Percentiles rank a stretch among this genome's conserved stretches.
Evolutionary conservation across 2,888 invertebrate species (phyloP).

Genomic region (Deroplatys truncata): DNA sequence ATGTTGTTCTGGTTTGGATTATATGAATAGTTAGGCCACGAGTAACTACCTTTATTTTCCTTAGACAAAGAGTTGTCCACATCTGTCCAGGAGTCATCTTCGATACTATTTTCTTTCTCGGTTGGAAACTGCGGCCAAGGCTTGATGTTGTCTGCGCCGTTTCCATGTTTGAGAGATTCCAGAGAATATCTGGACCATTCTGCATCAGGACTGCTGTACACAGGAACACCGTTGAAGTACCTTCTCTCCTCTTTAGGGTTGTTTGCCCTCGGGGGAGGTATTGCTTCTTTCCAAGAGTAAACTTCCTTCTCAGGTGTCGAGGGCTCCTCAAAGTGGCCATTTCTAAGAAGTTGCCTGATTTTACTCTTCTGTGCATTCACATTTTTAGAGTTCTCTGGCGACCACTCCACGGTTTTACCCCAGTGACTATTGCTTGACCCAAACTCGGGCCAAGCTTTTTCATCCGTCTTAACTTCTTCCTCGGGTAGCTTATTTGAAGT

Average conservation of each 20-base stretch:
- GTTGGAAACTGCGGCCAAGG: neutral
- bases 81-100: neutral
- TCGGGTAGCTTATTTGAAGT: neutral
- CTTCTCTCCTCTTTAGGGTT: constrained; percentile 12
- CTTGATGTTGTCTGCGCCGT: neutral
- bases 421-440: neutral
- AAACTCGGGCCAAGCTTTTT: neutral
- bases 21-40: neutral
- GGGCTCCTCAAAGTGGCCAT: neutral
- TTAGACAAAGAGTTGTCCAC: neutral
- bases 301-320: neutral
- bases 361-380: neutral
- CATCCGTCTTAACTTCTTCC: neutral
- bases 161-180: constrained; percentile 22
- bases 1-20: neutral
- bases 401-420: neutral
- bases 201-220: constrained; percentile 4
- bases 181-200: constrained; percentile 17
- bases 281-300: neutral
- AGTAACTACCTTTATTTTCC: neutral
- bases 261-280: neutral
- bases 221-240: constrained; percentile 14
- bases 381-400: neutral
- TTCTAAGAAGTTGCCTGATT: neutral
- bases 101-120: neutral